Evolutionary conservation across 2,888 invertebrate species (phyloP), one percentile per base, ranked within the genome.

Genomic region (Eremobia ochroleuca): DNA sequence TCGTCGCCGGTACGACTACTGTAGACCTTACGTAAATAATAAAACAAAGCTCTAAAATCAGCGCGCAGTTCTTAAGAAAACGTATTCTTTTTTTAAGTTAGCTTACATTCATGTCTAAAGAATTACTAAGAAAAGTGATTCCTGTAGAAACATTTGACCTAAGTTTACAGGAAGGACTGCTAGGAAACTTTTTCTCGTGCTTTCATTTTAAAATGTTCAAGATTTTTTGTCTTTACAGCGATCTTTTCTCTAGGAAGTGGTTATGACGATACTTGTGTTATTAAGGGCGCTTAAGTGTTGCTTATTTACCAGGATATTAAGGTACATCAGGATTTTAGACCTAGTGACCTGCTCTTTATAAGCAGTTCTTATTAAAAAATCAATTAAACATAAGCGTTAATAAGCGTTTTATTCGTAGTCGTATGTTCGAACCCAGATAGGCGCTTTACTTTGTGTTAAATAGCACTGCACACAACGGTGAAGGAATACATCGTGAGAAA

Each of bases 121-220:
- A 82, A 80, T 77, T 69, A 76, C 61, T 37, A 64, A 80, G 76
- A 77, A 76, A 77, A 83, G 70, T 82, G 77, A 87, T 87, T 85
- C 85, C 62, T 75, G 73, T 76, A 69, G 61, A 76, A 87, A 77
- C 74, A 82, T 79, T 83, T 80, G 66, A 83, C 68, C 68, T 64
- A 78, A 81, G 82, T 76, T 77, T 70, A 78, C 72, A 73, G 59
- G 28, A 68, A 68, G 40, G 75, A 67, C 70, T 81, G 65, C 68
- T 72, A 58, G 25, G 37, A 58, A 81, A 71, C 69, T 83, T 79
- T 75, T 80, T 65, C 67, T 81, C 79, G 68, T 77, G 74, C 78
- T 81, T 83, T 82, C 40, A 71, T 82, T 82, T 81, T 79, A 79
- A 81, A 85, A 79, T 82, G 75, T 83, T 77, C 52, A 37, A 61